Percentiles rank a stretch among this genome's conserved stretches.
phyloP scores from a whole-genome alignment of 2,888 invertebrate species.

The Drosophila falleni region DNA sequence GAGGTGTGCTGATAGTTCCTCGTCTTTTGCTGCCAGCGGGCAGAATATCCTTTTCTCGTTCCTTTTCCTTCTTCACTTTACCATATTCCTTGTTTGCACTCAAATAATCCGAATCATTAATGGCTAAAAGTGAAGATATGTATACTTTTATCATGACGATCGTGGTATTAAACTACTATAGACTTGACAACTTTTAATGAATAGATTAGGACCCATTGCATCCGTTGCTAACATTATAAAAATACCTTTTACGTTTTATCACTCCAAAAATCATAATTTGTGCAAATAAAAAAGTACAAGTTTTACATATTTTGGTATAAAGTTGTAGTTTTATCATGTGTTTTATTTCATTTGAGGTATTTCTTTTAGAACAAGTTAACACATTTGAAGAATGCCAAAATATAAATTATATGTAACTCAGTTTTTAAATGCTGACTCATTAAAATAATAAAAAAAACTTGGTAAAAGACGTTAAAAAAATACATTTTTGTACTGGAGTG shows the following conservation, averaged over 20 bases:
- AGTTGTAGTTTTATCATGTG: slow-evolving; percentile 21
- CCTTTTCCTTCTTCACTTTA: slow-evolving; percentile 83
- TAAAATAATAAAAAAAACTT: slow-evolving; percentile 24
- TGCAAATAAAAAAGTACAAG: slow-evolving; percentile 59
- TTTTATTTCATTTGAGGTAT: slow-evolving; percentile 39
- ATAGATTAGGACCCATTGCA: slow-evolving; percentile 7
- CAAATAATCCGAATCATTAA: slow-evolving; percentile 83
- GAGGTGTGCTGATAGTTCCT: slow-evolving; percentile 46
- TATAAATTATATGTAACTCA: slow-evolving; percentile 44
- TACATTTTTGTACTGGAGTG: slow-evolving; percentile 43
- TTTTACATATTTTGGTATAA: slow-evolving; percentile 42
- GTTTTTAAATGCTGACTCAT: slow-evolving; percentile 48
- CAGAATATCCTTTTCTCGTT: slow-evolving; percentile 52
- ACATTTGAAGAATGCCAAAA: slow-evolving; percentile 59
- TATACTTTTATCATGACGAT: background rate
- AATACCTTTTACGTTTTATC: slow-evolving; percentile 56
- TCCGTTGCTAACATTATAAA: slow-evolving; percentile 7
- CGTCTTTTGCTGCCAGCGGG: slow-evolving; percentile 64
- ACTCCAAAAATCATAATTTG: slow-evolving; percentile 63
- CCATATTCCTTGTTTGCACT: slow-evolving; percentile 53
- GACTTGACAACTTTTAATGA: slow-evolving; percentile 3
- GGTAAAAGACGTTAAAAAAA: slow-evolving; percentile 25
- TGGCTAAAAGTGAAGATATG: slow-evolving; percentile 69
- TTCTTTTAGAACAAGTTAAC: slow-evolving; percentile 67
- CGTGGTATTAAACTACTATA: background rate